Conservation (phyloP, 2,113 vertebrate species). For the Corythornis cristatus region DNA sequence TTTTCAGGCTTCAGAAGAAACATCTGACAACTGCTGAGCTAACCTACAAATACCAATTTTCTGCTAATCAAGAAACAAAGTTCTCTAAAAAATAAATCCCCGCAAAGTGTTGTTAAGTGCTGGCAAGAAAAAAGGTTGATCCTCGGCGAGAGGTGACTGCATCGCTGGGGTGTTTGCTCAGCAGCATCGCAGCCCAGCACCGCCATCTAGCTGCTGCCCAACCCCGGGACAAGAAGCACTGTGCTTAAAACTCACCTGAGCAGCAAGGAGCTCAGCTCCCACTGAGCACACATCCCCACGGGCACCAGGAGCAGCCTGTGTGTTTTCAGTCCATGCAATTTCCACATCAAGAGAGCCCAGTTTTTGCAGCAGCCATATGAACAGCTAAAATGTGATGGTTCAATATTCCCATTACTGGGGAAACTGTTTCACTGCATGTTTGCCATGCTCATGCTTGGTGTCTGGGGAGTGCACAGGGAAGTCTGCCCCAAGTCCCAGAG, state of each 20-base stretch:
- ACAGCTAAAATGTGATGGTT: not conserved
- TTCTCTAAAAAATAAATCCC: not conserved
- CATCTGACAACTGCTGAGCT: not conserved
- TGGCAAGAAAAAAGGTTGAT: not conserved
- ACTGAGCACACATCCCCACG: not conserved
- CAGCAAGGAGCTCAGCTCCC: not conserved
- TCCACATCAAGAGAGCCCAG: not conserved
- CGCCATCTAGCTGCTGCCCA: no score
- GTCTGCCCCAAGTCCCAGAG: not conserved
- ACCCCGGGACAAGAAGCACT: no score
- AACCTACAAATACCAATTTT: not conserved
- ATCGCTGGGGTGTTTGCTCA: no score
- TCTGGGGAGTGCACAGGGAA: not conserved
- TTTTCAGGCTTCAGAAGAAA: not conserved
- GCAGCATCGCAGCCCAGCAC: no score
- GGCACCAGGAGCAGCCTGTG: not conserved
- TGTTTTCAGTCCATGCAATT: not conserved
- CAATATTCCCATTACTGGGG: not conserved
- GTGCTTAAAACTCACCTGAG: not conserved
- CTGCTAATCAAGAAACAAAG: not conserved
- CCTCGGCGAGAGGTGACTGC: no score
- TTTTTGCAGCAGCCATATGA: not conserved
- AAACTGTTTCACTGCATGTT: not conserved
- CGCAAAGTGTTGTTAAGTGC: not conserved
- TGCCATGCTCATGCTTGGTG: not conserved